Base-by-base conservation (phyloP, 2,797 vertebrate genomes). In the Urocyon cinereoargenteus region DNA sequence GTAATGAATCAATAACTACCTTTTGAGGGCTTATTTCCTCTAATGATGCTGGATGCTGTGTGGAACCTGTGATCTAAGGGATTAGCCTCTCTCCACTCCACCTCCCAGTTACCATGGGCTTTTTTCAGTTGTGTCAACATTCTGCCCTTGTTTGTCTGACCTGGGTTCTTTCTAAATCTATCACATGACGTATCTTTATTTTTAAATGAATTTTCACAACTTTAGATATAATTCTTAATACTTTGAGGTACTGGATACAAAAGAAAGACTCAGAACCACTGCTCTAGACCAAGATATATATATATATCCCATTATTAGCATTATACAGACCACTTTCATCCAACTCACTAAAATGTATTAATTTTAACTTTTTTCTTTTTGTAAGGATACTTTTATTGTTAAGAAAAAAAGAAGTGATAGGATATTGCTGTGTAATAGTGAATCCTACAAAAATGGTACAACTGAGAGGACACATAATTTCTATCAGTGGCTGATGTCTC, bases 391-490 rank as follows among this genome's bases (percentile, higher is more conserved):
- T 59, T 95, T 66, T n/a, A 83, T 31, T 83, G 40, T 59, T 95
- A 84, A 96, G 86, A 64, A 78, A 93, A 93, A 90, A 61, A 75
- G 3, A 87, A 51, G 93, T 13, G 36, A 26, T 78, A 89, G 83
- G 62, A 51, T 8, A 89, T 6, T 94, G 31, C 16, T 97, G 6
- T 82, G 49, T 8, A 85, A 64, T 68, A 82, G 86, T 16, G 36
- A 86, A 92, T 72, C 40, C 49, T 96, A 6, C n/a, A 91, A 95
- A 95, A 96, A 90, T 15, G 90, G 64, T 77, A 11, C 28, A 91
- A 83, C 0, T 55, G 36, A 86, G 18, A 75, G 66, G 73, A 82
- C 24, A 81, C 1, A 68, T 53, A 70, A 94, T 86, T 79, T 91
- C 55, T 84, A 78, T 10, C 18, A 40, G 66, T 31, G 28, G 26